Conservation (phyloP, 2,888 invertebrate genomes). For the Dysmachus trigonus region DNA sequence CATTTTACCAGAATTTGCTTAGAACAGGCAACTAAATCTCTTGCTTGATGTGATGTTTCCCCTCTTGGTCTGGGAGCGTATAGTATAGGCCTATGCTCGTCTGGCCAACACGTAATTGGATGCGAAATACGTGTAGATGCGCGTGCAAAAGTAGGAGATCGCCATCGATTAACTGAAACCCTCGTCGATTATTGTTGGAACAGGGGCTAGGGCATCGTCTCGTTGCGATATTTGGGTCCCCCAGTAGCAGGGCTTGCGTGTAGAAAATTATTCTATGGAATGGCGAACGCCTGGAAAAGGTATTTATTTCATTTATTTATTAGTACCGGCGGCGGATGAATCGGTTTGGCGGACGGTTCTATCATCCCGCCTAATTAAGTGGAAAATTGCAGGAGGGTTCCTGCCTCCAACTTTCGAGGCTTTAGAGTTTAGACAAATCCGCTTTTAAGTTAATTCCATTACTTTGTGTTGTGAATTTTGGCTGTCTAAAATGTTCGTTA, state of each 20-base stretch:
- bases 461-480: background rate
- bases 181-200: background rate
- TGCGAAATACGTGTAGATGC: background rate
- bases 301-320: conserved; percentile 13
- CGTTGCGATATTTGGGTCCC: background rate
- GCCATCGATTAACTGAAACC: background rate
- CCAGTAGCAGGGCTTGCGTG: background rate
- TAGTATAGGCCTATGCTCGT: background rate
- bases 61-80: background rate
- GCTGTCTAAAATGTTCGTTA: background rate
- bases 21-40: background rate
- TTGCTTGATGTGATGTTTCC: background rate
- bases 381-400: background rate
- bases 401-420: background rate
- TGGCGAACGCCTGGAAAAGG: background rate
- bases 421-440: background rate
- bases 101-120: background rate
- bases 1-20: background rate
- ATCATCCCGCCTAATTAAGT: background rate
- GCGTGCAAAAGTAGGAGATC: background rate
- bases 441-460: background rate
- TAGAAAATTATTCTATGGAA: background rate
- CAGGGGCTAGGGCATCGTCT: background rate
- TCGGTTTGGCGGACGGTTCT: background rate
- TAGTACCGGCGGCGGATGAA: background rate